phyloP scores from a whole-genome alignment of 2,888 invertebrate genomes.

The Didymodactylos carnosus region DNA sequence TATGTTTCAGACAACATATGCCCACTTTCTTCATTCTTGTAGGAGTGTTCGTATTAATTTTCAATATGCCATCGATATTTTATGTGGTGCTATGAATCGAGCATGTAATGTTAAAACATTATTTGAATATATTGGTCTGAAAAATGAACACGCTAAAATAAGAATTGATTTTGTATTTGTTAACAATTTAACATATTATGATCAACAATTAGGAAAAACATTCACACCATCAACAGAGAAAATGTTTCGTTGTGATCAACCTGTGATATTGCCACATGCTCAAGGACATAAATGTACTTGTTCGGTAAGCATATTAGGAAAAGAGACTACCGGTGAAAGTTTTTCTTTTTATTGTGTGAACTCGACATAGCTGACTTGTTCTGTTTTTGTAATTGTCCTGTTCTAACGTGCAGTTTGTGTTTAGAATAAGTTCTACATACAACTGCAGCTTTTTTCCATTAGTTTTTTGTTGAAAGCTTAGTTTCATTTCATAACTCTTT shows the following conservation, averaged over 20 bases:
- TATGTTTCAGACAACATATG: too few species aligned
- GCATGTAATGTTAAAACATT: not conserved
- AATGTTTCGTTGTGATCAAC: constrained; percentile 6
- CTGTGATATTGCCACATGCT: not conserved
- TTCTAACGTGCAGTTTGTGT: too few species aligned
- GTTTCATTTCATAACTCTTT: too few species aligned
- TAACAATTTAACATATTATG: constrained; percentile 1
- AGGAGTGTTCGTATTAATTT: constrained; percentile 5
- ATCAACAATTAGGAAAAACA: not conserved
- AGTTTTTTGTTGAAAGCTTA: not conserved
- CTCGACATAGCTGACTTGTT: too few species aligned
- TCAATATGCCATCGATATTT: constrained; percentile 13
- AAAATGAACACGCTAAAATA: constrained; percentile 5
- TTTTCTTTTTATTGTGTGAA: not conserved
- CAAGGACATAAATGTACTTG: constrained; percentile 6
- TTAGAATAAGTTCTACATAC: too few species aligned
- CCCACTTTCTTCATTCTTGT: not conserved
- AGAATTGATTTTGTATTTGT: constrained; percentile 6
- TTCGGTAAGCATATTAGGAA: not conserved
- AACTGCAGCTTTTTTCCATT: too few species aligned
- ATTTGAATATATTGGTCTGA: constrained; percentile 2
- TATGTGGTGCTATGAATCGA: constrained; percentile 6
- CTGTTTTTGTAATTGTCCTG: too few species aligned
- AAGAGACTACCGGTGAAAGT: not conserved
- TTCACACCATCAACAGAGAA: not conserved